These are phyloP conservation scores for Brachystomella parvula DNA, from an alignment of 1,140 invertebrate genomes.

Conservation along the genomic window DNA sequence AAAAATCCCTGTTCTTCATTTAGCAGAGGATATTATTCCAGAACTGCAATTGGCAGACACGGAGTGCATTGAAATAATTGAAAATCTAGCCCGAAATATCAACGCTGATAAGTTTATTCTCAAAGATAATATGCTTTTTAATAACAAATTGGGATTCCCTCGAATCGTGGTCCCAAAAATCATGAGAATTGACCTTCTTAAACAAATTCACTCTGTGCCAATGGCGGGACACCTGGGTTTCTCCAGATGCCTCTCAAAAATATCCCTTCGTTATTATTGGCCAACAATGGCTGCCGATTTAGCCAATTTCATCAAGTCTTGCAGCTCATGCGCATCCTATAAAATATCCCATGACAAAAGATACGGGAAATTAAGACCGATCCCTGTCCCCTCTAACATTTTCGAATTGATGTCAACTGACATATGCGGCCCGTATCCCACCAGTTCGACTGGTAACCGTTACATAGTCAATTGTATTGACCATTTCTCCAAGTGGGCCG, in stretches of 20 bases:
- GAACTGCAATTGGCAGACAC: conserved; percentile 6
- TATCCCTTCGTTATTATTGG: conserved; percentile 37
- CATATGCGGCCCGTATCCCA: conserved; percentile 43
- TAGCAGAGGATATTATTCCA: background rate
- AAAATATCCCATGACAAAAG: background rate
- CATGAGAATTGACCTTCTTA: background rate
- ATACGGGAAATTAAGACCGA: background rate
- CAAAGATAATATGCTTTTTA: background rate
- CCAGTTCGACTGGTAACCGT: conserved; percentile 38
- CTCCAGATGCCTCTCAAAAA: background rate
- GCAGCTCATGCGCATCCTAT: background rate
- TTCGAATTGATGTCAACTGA: conserved; percentile 39
- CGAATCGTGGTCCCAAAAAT: conserved; percentile 15
- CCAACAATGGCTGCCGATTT: conserved; percentile 38
- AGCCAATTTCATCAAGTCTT: conserved; percentile 20
- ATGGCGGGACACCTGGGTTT: background rate
- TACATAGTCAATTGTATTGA: conserved; percentile 34
- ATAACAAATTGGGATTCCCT: background rate
- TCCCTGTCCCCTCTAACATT: background rate
- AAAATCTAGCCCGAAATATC: background rate
- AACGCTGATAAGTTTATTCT: background rate
- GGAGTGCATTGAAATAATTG: conserved; percentile 2
- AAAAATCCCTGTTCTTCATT: conserved; percentile 23
- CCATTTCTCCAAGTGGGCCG: conserved; percentile 2
- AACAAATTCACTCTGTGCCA: background rate